Base-by-base conservation (phyloP, 1,140 invertebrate genomes). In the Diploscapter pachys region DNA sequence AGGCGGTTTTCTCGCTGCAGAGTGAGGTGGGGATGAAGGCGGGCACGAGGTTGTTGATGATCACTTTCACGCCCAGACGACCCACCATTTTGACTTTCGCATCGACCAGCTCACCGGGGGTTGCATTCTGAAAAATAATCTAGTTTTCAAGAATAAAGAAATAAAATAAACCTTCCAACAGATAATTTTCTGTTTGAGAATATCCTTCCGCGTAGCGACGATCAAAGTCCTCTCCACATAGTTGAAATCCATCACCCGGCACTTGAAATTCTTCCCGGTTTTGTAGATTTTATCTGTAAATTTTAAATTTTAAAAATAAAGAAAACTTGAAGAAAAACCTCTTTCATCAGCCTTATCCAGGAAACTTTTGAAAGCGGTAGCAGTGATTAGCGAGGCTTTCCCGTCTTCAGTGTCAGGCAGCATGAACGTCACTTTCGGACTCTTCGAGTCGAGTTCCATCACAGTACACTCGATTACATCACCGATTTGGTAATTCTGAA, bases 221-320 rank as follows among this genome's bases (percentile, higher is more conserved):
- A 83, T 59, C 5, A 84, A 56, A 2, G 68, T 49, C 8, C 83
- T 71, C 51, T 84, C 83, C n/a, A 81, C 61, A 5, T 70, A 51
- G 13, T 68, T 70, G 67, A 80, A 83, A 51, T 64, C 81, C 53
- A 80, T 70, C 31, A 84, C 75, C 51, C 81, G 74, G 49, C 77
- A 81, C n/a, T 74, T 49, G 59, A 84, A 81, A 11, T 71, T 75
- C 2, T 79, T 64, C n/a, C 82, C 83, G 4, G 79, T 53, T 81
- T 82, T 6, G 72, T 78, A 78, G 13, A 82, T 72, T 53, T 3
- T 82, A 66, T 70, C 67, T 75, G 48, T 78, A 79, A 52, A 31
- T 31, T 31, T 31, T 31, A 1, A 31, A 31, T 0, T 31, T 31
- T 31, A 1, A 31, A 31, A 31, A 31, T 31, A 31, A 31, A 31